Evolutionary conservation across 2,888 invertebrate genomes (phyloP).

Genomic region (Cyrtodaria siliqua): DNA sequence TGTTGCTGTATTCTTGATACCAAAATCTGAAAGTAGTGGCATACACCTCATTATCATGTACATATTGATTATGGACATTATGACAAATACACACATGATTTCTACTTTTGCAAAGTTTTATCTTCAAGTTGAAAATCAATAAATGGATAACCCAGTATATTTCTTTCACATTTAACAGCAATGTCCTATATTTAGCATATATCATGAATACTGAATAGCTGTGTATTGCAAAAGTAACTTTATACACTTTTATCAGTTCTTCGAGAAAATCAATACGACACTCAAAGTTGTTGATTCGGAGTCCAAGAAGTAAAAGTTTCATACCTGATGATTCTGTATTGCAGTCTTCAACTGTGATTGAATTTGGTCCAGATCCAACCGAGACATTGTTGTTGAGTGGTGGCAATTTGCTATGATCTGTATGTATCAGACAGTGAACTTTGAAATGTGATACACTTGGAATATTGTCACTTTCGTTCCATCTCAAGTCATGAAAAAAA

Average conservation of each 20-base stretch:
- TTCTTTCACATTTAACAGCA: no score
- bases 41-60: no score
- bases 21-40: slow-evolving; percentile 73
- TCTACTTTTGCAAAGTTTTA: no score
- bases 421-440: not conserved
- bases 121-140: no score
- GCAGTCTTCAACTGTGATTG: slow-evolving; percentile 83
- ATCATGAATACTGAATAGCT: no score
- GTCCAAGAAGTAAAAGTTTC: slow-evolving; percentile 36
- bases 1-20: slow-evolving; percentile 81
- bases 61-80: no score
- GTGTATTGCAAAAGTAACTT: not conserved
- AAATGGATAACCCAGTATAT: no score
- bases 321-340: slow-evolving; percentile 85
- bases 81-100: no score
- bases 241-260: slow-evolving; percentile 7
- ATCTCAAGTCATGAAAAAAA: slow-evolving; percentile 24
- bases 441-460: not conserved
- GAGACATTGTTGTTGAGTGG: slow-evolving; percentile 65
- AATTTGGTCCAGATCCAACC: slow-evolving; percentile 79
- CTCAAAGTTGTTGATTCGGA: slow-evolving; percentile 55
- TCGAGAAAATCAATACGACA: slow-evolving; percentile 44
- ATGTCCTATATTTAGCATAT: no score
- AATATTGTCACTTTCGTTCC: slow-evolving; percentile 5
- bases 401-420: not conserved